Conservation (phyloP, 2,113 vertebrate species). For the Pteronura brasiliensis region DNA sequence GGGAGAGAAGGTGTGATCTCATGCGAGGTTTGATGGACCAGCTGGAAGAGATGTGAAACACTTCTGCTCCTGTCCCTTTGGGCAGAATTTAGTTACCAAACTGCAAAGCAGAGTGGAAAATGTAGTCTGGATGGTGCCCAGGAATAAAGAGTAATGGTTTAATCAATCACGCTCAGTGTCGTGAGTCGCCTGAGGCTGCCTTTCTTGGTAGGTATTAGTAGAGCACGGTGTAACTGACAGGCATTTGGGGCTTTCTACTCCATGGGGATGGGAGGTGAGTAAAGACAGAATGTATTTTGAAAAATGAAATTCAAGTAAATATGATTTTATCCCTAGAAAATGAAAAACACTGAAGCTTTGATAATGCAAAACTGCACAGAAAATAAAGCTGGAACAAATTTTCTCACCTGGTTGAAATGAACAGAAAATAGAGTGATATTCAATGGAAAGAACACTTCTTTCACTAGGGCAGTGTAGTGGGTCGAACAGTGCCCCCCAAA, state of each 20-base stretch:
- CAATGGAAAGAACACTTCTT: background rate
- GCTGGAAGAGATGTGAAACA: background rate
- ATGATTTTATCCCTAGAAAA: background rate
- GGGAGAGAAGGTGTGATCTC: background rate
- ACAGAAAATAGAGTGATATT: background rate
- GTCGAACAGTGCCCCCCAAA: background rate
- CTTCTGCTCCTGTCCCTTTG: background rate
- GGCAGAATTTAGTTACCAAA: background rate
- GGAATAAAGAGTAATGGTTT: background rate
- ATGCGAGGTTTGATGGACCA: background rate
- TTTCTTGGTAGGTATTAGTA: background rate
- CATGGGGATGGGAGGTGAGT: background rate
- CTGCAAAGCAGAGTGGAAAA: background rate
- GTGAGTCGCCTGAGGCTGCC: background rate
- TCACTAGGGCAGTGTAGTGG: background rate
- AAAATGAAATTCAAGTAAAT: background rate
- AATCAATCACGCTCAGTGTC: fast-evolving
- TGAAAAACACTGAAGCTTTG: background rate
- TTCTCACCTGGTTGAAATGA: background rate
- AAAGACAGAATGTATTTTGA: background rate
- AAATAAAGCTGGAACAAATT: background rate
- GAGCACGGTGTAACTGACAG: background rate
- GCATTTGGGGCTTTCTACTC: background rate
- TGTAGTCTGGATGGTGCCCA: background rate
- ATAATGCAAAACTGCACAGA: background rate